Evolutionary conservation across 64 coral and sea anemone genomes (phyloP).

Genomic region (Hydrozoanthus tunicans): DNA sequence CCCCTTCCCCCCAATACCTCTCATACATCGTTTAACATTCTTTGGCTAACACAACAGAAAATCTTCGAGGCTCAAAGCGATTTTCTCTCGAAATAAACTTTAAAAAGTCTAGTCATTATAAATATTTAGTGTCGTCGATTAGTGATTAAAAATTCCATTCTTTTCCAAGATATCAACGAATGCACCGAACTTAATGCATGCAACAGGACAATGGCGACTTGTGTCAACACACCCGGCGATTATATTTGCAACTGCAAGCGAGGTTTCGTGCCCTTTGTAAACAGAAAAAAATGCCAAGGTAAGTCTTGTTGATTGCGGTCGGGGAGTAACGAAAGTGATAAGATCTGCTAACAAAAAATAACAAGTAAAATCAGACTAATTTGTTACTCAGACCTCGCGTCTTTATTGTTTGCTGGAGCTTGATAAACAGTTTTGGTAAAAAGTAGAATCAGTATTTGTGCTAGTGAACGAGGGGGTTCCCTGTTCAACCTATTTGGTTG

Average conservation of each 20-base stretch:
- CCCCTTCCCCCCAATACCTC: no score
- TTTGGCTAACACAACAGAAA: no score
- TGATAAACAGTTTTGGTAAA: neutral
- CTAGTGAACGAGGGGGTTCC: no score
- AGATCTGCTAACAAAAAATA: neutral
- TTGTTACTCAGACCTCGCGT: neutral
- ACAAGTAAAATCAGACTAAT: neutral
- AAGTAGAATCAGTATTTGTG: no score
- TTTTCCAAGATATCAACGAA: slow-evolving; percentile 33
- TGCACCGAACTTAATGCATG: neutral
- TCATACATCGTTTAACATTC: no score
- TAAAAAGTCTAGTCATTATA: no score
- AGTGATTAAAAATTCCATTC: no score
- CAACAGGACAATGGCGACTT: neutral
- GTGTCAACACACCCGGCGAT: neutral
- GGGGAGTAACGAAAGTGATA: neutral
- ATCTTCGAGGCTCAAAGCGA: no score
- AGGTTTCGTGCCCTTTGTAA: neutral
- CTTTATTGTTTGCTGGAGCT: neutral
- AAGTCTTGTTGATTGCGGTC: neutral
- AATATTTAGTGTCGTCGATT: no score
- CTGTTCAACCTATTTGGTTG: no score
- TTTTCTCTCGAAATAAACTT: no score
- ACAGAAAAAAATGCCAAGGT: slow-evolving; percentile 20
- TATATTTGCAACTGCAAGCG: slow-evolving; percentile 14